These are phyloP conservation scores for Lasioglossum calceatum DNA, from an alignment of 2,888 invertebrate genomes.

Conservation along the genomic window DNA sequence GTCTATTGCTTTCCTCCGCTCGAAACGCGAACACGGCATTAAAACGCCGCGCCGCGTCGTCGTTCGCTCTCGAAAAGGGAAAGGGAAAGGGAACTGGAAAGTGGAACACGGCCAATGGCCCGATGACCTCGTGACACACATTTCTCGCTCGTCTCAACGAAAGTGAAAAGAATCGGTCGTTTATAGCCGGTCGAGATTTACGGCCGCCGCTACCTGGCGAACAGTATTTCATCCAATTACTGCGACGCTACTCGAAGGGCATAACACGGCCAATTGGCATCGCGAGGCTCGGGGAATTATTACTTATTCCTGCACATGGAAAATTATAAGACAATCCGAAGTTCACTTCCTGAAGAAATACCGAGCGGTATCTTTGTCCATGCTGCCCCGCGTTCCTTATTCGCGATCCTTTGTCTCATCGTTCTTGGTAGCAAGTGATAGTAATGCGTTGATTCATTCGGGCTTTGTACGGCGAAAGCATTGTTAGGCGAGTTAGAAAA, in stretches of 20 bases:
- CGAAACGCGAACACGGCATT: conserved; percentile 24
- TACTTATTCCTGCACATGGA: conserved; percentile 24
- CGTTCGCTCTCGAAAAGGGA: conserved; percentile 71
- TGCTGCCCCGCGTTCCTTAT: neutral
- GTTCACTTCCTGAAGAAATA: neutral
- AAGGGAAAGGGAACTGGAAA: conserved; percentile 79
- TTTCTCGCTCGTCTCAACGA: conserved; percentile 81
- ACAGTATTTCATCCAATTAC: conserved; percentile 51
- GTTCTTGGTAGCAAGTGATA: neutral
- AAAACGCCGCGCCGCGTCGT: conserved; percentile 38
- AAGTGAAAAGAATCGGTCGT: conserved; percentile 82
- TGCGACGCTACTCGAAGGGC: neutral
- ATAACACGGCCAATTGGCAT: neutral
- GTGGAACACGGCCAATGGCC: conserved; percentile 83
- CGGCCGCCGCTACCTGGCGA: conserved; percentile 51
- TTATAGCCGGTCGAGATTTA: conserved; percentile 70
- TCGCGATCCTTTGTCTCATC: neutral
- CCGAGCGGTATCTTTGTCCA: neutral
- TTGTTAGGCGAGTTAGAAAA: neutral
- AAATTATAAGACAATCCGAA: neutral
- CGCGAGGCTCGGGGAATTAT: conserved; percentile 27
- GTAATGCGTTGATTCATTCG: neutral
- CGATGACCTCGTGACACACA: conserved; percentile 82
- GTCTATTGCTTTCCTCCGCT: conserved; percentile 8
- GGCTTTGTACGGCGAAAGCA: neutral